Percentiles rank a stretch among this genome's conserved stretches.
phyloP scores from a whole-genome alignment of 2,797 vertebrate genomes.

The Acanthurus lineatus region DNA sequence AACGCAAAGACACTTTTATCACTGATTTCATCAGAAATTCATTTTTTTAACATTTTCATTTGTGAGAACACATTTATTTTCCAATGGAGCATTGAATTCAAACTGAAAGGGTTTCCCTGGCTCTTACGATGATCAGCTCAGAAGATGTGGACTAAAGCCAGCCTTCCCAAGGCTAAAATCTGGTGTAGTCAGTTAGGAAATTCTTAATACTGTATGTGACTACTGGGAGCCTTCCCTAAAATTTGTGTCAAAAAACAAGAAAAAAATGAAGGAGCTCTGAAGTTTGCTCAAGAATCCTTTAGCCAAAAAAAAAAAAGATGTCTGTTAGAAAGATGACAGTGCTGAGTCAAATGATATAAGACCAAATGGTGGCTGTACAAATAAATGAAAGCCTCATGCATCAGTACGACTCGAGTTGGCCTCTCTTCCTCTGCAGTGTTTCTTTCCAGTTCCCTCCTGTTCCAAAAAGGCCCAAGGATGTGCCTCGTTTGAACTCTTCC shows the following conservation, averaged over 20 bases:
- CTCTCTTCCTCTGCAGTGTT: constrained; percentile 35
- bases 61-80: constrained; percentile 31
- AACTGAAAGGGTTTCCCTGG: constrained; percentile 59
- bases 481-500: constrained; percentile 65
- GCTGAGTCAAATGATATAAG: constrained; percentile 65
- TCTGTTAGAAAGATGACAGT: constrained; percentile 78
- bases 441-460: constrained; percentile 41
- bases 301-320: constrained; percentile 64
- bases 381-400: constrained; percentile 60
- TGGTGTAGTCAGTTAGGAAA: constrained; percentile 60
- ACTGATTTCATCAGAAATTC: neutral
- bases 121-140: constrained; percentile 61
- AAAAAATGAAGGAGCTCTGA: constrained; percentile 24
- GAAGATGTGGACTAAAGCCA: constrained; percentile 56
- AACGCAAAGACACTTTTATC: constrained; percentile 9
- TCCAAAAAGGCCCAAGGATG: constrained; percentile 60
- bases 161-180: constrained; percentile 66
- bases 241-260: constrained; percentile 58
- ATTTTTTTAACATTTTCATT: constrained; percentile 29
- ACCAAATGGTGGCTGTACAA: constrained; percentile 58
- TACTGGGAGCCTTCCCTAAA: constrained; percentile 68
- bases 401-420: constrained; percentile 36
- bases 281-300: constrained; percentile 50
- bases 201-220: constrained; percentile 59
- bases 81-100: constrained; percentile 49